Conservation (phyloP, 2,888 invertebrate species). For the Trissonchulus sp. region DNA sequence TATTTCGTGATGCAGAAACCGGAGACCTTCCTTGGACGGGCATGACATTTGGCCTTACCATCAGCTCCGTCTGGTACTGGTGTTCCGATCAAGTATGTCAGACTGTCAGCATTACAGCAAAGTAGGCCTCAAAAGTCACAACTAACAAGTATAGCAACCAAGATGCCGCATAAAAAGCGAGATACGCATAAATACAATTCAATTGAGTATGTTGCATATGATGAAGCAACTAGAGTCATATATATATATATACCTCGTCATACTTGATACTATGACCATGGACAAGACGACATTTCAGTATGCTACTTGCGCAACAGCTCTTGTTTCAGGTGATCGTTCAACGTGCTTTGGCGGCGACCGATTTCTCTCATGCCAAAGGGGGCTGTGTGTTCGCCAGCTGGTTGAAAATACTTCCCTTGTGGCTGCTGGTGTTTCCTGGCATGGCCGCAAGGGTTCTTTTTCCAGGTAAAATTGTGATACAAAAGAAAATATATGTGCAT, state of each 20-base stretch:
- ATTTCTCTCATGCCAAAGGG: constrained; percentile 58
- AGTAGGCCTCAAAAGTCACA: too few relatives aligned
- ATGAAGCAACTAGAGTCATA: too few relatives aligned
- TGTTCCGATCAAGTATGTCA: constrained; percentile 37
- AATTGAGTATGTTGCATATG: too few relatives aligned
- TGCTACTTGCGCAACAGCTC: too few relatives aligned
- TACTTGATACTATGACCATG: too few relatives aligned
- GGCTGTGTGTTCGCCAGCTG: constrained; percentile 57
- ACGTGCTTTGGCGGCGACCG: constrained; percentile 55
- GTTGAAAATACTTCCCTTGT: constrained; percentile 57
- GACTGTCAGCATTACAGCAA: too few relatives aligned
- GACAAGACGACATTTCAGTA: too few relatives aligned
- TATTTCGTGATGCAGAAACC: constrained; percentile 49
- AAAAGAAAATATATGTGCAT: too few relatives aligned
- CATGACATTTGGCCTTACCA: constrained; percentile 50
- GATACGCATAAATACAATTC: too few relatives aligned
- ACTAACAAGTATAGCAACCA: too few relatives aligned
- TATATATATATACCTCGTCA: too few relatives aligned
- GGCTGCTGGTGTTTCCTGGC: constrained; percentile 57
- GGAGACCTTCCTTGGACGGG: constrained; percentile 53
- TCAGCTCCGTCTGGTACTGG: constrained; percentile 53
- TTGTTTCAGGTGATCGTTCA: constrained; percentile 56
- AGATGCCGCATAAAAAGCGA: too few relatives aligned
- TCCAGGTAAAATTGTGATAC: constrained; percentile 54
- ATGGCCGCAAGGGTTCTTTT: constrained; percentile 58